Evolutionary conservation across 2,797 vertebrate species (phyloP).

Genomic region (Clarias fuscus): DNA sequence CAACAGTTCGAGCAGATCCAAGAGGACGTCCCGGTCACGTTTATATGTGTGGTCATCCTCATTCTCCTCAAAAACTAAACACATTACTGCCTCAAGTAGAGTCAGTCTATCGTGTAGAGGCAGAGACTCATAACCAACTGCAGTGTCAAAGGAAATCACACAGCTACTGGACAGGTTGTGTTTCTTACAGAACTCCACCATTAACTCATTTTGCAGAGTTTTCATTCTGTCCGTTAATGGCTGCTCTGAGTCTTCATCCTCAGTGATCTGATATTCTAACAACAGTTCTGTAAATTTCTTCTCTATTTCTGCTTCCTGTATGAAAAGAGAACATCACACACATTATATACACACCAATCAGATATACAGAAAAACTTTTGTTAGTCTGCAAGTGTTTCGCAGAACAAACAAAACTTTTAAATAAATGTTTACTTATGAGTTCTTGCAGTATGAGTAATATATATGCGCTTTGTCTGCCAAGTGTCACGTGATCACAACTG

Average conservation of each 20-base stretch:
- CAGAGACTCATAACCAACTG: conserved; percentile 18
- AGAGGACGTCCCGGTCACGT: background rate
- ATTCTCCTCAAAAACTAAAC: background rate
- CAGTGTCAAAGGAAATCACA: conserved; percentile 4
- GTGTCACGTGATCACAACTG: no score
- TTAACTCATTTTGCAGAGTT: conserved; percentile 21
- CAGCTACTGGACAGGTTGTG: conserved; percentile 24
- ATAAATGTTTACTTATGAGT: no score
- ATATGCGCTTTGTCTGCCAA: no score
- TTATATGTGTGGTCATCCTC: background rate
- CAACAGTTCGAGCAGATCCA: background rate
- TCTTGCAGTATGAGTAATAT: no score
- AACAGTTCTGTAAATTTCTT: background rate
- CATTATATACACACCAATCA: no score
- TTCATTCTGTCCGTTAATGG: conserved; percentile 1
- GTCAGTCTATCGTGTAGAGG: conserved; percentile 22
- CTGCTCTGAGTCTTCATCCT: conserved; percentile 7
- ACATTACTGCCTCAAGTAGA: conserved; percentile 4
- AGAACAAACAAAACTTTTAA: no score
- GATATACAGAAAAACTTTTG: no score
- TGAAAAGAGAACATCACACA: background rate
- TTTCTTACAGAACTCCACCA: conserved; percentile 23
- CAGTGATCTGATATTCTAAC: background rate
- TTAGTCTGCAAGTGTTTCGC: no score
- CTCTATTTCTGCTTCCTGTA: background rate